Percentiles rank a stretch among this genome's conserved stretches.
Evolutionary conservation across 2,797 vertebrate genomes (phyloP).

Genomic region (Lepidocolaptes lacrymiger): DNA sequence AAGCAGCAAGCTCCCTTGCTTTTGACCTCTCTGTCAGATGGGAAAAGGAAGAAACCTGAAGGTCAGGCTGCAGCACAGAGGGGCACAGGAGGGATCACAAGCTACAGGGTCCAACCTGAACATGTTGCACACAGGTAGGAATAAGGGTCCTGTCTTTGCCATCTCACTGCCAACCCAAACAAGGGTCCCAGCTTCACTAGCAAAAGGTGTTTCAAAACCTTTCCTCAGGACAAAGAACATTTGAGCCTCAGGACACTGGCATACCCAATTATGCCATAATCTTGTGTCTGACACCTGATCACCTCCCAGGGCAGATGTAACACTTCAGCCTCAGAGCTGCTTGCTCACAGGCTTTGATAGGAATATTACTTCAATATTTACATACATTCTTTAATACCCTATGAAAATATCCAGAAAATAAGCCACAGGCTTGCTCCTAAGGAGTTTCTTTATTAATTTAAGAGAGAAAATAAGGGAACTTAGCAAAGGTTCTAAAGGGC

Average conservation of each 20-base stretch:
- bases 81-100: background rate
- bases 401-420: no score
- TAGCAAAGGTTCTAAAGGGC: no score
- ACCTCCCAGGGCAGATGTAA: background rate
- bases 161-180: background rate
- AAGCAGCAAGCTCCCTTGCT: background rate
- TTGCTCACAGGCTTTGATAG: no score
- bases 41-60: background rate
- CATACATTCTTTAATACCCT: no score
- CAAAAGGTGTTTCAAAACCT: background rate
- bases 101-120: background rate
- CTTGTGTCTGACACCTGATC: background rate
- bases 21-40: background rate
- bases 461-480: no score
- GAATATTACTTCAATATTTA: no score
- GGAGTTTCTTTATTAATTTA: no score
- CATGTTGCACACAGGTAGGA: background rate
- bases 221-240: background rate
- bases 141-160: background rate
- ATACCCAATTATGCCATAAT: accelerated
- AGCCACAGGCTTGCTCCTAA: no score
- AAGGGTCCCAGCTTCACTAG: background rate
- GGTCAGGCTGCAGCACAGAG: background rate
- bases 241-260: background rate
- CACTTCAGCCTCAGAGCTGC: no score